Evolutionary conservation across 2,888 invertebrate genomes (phyloP), one percentile per base, ranked within the genome.

Genomic region (Brachyptera putata): DNA sequence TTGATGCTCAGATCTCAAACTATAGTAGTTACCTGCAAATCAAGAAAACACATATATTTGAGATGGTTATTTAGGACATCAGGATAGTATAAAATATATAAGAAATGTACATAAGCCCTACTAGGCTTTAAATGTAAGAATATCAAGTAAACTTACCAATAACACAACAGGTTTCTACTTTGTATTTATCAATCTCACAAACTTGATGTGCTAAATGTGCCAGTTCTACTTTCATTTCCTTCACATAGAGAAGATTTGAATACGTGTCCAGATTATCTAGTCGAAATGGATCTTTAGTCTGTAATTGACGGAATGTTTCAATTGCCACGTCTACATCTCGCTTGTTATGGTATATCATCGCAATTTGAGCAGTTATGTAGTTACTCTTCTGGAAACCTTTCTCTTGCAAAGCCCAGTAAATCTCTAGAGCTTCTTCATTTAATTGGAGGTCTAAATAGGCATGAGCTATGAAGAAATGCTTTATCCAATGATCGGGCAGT

Each of bases 151-250:
- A 39, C 76, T 77, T 76, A 88, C 95, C 97, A 72, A 99, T 91
- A 65, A 98, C 93, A 77, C 95, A 96, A 74, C 98, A 98, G 0
- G 98, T 98, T 78, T 99, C 97, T 21, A 95, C 92, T 67, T 93
- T 80, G 73, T 96, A 99, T 76, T 97, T 97, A 75, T 99, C 96
- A 67, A 96, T 92, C 69, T 91, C 87, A 57, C 91, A 91, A 46
- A 95, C 93, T 69, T 87, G 87, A 71, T 98, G 95, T 0, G 98
- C 98, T 64, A 99, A 80, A 73, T 91, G 86, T 1, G 96, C 93
- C 66, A 99, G 80, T 73, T 96, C 94, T 66, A 90, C 91, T 70
- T 91, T 85, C 77, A 92, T 84, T 72, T 95, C 95, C 76, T 92
- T 91, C 11, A 98, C 91, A 72, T 95, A 99, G 7, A 99, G 78